Evolutionary conservation across 2,113 vertebrate genomes (phyloP), one percentile per base, ranked within the genome.

Genomic region (Cavia aperea): DNA sequence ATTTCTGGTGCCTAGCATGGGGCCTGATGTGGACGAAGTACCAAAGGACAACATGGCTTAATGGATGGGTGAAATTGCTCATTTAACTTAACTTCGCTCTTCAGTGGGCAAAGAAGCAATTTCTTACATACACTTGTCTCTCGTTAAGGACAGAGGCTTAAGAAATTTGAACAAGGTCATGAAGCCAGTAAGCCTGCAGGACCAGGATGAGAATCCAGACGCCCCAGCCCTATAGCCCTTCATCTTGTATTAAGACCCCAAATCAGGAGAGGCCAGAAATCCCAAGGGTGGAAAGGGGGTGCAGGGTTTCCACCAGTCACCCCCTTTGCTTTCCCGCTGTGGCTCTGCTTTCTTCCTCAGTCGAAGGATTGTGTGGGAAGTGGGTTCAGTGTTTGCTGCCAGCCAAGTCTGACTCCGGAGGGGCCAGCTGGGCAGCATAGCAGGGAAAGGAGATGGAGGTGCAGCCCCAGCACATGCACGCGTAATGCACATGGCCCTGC

Each of bases 391-490:
- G 63, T 56, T 46, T 24, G 29, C 43, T 23, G 12, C 70, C 43
- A 15, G 12, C 16, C 16, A 46, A 49, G 3, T 43, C 65, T 19
- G 43, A 21, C 43, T 75, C 31, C 7, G 18, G 29, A 63, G 46
- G 29, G 72, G 33, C 79, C 4, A 70, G 62, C 87, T 66, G 29
- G 5, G 81, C 29, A 39, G 2, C 4, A 0, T 5, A 56, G 63
- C 56, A 19, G 4, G 19, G 70, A 13, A 39, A 65, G 5, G 94
- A 18, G 14, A 19, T 49, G 66, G 46, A 18, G 6, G 23, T 2
- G 1, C n/a, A 46, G 26, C 36, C 43, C 15, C 11, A 5, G 56
- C 56, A 19, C 18, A 5, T 18, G 4, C 39, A 0, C 11, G 1
- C 5, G 39, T 19, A 18, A 5, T 73, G 63, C 39, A 23, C 66